Evolutionary conservation across 2,888 invertebrate genomes (phyloP), one percentile per base, ranked within the genome.

Genomic region (Ditula angustiorana): DNA sequence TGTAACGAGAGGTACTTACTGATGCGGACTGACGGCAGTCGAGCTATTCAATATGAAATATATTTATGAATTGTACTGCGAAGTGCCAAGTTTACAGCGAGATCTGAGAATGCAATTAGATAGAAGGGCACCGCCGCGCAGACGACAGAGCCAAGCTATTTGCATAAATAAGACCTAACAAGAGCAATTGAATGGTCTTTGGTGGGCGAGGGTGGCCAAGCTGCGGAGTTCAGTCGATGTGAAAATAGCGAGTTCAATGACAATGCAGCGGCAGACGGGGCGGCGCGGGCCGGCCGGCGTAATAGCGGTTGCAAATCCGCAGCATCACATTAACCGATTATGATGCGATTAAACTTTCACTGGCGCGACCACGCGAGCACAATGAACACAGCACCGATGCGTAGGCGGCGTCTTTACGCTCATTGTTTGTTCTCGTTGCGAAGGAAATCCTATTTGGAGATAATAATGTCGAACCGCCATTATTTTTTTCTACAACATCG

Each of bases 291-390:
- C 24, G 35, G 11, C 35, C n/a, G n/a, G 26, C 24, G 23, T 61
- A 35, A 62, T 30, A 56, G 49, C 63, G 44, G 30, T 24, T 50
- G 57, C 63, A 13, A 33, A 56, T 30, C 13, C 26, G 16, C 56
- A 56, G 30, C 30, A 19, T 30, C 19, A 11, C 46, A 57, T 61
- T 55, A 57, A 41, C 50, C 57, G 63, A 63, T 63, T 58, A 49
- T 46, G 58, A 63, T 52, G 24, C 57, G 63, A 58, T 47, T 57
- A 63, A 50, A 57, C 63, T 63, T 63, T 63, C 63, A 52, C 63
- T 52, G 53, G n/a, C 23, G 46, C 23, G 33, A n/a, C 28, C 33
- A 33, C 28, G 46, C 47, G 24, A 41, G 60, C 49, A 24, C 24
- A 46, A 24, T 21, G 24, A 21, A 10, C 24, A 44, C 33, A 8